Evolutionary conservation across 2,888 invertebrate genomes (phyloP).

Genomic region (Himalopsyche tibetana): DNA sequence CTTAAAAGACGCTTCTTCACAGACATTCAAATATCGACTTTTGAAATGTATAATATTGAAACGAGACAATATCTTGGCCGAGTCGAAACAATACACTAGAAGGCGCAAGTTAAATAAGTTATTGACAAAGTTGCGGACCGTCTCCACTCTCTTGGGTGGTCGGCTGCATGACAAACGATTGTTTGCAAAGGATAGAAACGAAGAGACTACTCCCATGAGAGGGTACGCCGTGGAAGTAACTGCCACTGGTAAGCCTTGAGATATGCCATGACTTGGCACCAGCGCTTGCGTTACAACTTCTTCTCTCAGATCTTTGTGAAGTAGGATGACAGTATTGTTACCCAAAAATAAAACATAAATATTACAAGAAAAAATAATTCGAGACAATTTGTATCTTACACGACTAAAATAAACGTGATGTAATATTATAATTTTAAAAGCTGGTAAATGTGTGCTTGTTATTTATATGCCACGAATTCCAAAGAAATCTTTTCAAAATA

Average conservation of each 20-base stretch:
- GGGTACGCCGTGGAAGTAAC: constrained; percentile 41
- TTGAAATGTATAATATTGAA: constrained; percentile 13
- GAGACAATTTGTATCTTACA: too few species aligned
- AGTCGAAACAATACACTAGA: constrained; percentile 60
- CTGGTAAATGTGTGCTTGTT: too few species aligned
- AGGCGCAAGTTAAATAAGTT: constrained; percentile 64
- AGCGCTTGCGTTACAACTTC: not conserved
- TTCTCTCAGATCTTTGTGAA: not conserved
- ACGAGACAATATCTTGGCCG: constrained; percentile 27
- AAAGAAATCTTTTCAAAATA: too few species aligned
- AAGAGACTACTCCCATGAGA: constrained; percentile 45
- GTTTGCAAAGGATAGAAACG: constrained; percentile 54
- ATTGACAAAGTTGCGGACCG: constrained; percentile 62
- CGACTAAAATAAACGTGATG: too few species aligned
- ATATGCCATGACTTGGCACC: constrained; percentile 30
- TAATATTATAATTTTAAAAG: too few species aligned
- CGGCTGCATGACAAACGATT: constrained; percentile 61
- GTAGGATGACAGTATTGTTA: not conserved
- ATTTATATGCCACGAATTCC: too few species aligned
- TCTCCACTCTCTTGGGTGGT: constrained; percentile 53
- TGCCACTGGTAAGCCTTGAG: constrained; percentile 18
- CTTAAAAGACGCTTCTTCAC: not conserved
- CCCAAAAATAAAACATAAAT: too few species aligned
- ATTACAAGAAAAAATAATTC: too few species aligned
- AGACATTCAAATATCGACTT: constrained; percentile 15